These are phyloP conservation scores for Morone saxatilis DNA, from an alignment of 2,113 vertebrate species.

Conservation along the genomic window DNA sequence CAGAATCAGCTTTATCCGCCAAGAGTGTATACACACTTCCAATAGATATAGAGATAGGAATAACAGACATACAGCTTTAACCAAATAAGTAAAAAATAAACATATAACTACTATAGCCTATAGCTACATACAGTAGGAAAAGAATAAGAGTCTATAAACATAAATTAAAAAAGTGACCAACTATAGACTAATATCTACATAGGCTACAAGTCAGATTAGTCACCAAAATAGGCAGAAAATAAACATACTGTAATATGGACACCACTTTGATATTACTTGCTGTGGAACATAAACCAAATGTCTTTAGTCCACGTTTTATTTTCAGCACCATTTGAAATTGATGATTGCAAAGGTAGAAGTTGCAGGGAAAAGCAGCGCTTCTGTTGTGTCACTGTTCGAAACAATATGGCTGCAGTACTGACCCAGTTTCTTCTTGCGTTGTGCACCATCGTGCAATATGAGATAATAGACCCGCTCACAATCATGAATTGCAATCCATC, in stretches of 20 bases:
- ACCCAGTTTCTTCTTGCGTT: neutral
- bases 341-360: neutral
- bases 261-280: neutral
- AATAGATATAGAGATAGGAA: no score
- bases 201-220: no score
- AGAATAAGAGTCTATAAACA: no score
- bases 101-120: no score
- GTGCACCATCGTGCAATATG: neutral
- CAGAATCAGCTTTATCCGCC: no score
- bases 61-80: no score
- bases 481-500: neutral
- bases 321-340: neutral
- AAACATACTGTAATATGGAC: neutral
- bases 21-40: no score
- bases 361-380: neutral
- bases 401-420: neutral
- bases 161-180: no score
- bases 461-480: neutral
- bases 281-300: neutral
- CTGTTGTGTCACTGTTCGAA: conserved; percentile 6
- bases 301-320: neutral
- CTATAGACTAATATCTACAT: no score
- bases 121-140: no score
- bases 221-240: neutral
- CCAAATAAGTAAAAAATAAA: no score